Base-by-base conservation (phyloP, 2,113 vertebrate species). In the Lagopus muta region DNA sequence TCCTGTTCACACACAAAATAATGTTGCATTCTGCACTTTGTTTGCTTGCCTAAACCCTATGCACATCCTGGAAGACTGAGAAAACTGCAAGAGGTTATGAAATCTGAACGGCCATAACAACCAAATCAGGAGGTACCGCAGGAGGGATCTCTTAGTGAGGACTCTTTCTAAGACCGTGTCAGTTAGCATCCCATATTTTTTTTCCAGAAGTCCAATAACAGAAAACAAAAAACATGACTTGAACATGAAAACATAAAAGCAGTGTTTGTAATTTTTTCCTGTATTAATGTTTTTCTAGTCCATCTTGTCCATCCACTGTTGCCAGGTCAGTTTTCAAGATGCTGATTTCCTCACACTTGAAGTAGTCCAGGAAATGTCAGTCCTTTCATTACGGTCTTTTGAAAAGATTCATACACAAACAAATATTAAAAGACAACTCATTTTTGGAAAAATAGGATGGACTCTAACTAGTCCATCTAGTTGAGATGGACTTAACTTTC, bases 91-190 rank as follows among this genome's bases (percentile, higher is more conserved):
- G 38, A 87, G 30, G 15, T 52, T 50, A 70, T 58, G 45, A 74
- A 81, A 74, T 25, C 11, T 81, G 45, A 18, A 74, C 36, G 18
- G 42, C 27, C 28, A 3, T 10, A 71, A 58, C 9, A 30, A 8
- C 11, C 20, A 28, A 21, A 27, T 36, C 15, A 84, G 36, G 4
- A 58, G 36, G 4, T 30, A 8, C 3, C 0, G 20, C 30, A 10
- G 10, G 8, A 74, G 62, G 22, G 32, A 24, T 19, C 1, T 11
- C 40, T 11, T 42, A 43, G 17, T 0, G 28, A 20, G 14, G 10
- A 27, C 2, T 73, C 11, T 28, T 72, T 47, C 32, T 16, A 70
- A 30, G 7, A 11, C 1, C 45, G 17, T n/a, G 34, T 43, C 32
- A 92, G 43, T 42, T 19, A 72, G 82, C 76, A 76, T 14, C 6